Evolutionary conservation across 2,888 invertebrate genomes (phyloP).

Genomic region (Fragum fragum): DNA sequence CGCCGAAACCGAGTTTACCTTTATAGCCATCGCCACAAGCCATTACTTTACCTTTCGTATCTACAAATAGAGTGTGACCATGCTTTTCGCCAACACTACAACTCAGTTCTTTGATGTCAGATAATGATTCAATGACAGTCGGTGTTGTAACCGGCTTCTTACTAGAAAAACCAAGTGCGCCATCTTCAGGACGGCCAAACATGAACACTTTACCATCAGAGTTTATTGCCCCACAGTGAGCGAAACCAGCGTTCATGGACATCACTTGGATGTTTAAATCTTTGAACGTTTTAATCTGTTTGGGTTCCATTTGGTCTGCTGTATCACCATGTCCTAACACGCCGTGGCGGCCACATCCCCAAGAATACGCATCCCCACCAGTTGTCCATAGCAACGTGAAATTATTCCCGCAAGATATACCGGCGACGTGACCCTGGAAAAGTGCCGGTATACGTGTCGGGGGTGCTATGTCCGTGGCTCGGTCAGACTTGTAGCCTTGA

Average conservation of each 20-base stretch:
- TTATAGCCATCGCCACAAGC: conserved; percentile 79
- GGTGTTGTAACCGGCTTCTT: conserved; percentile 41
- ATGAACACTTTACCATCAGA: conserved; percentile 67
- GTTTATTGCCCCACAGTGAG: conserved; percentile 73
- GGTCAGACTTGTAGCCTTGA: conserved; percentile 41
- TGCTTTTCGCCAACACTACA: conserved; percentile 80
- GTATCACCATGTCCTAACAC: conserved; percentile 74
- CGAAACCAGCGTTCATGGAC: conserved; percentile 72
- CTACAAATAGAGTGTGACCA: conserved; percentile 74
- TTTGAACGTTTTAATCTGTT: conserved; percentile 47
- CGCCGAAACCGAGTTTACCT: conserved; percentile 76
- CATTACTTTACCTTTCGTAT: conserved; percentile 64
- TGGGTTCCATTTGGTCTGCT: conserved; percentile 59
- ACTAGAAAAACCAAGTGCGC: conserved; percentile 69
- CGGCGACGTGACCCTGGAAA: conserved; percentile 53
- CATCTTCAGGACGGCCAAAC: conserved; percentile 73
- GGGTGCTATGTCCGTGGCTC: conserved; percentile 18
- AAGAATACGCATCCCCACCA: conserved; percentile 71
- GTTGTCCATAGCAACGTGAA: conserved; percentile 74
- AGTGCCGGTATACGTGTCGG: conserved; percentile 51
- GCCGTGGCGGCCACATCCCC: conserved; percentile 76
- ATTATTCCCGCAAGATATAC: conserved; percentile 77
- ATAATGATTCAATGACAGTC: conserved; percentile 27
- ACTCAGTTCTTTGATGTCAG: conserved; percentile 67
- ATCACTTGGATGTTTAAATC: conserved; percentile 40